Evolutionary conservation across 2,113 vertebrate genomes (phyloP), one percentile per base, ranked within the genome.

Genomic region (Podarcis cretensis): DNA sequence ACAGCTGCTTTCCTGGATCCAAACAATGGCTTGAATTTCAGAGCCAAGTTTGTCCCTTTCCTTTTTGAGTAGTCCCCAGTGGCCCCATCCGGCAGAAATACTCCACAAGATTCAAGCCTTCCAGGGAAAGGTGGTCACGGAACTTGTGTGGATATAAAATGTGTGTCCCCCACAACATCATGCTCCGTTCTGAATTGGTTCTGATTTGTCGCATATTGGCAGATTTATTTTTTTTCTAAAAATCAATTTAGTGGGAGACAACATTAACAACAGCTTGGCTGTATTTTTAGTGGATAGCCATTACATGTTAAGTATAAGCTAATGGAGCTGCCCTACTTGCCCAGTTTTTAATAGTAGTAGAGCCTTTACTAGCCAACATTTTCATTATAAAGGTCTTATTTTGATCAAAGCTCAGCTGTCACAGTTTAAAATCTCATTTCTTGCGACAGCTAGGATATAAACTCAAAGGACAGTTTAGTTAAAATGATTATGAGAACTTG

Each of bases 221-320:
- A 57, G 82, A 80, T 37, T 73, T n/a, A n/a, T n/a, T 81, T 76
- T 9, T 48, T 10, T 9, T 87, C 90, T 32, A 65, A 87, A 87
- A 88, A 84, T 4, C 65, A 43, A 74, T 3, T 3, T 59, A 76
- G 87, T 77, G 8, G 25, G 25, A 37, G 88, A 88, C 77, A 68
- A 21, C 66, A 71, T 54, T 66, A 81, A 78, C 7, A 82, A 4
- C 12, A 74, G 32, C 48, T 77, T 84, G 5, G 9, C 3, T 85
- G 40, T 16, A 87, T 93, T 75, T 35, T 88, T 89, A 71, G 75
- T n/a, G 80, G 13, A n/a, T 88, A 85, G 89, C 20, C 20, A 21
- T 20, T 86, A 16, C 87, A 82, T 37, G 79, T 0, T 16, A 86
- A n/a, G 20, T 71, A 10, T 69, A 59, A 75, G 71, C 87, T 81